Evolutionary conservation across 2,888 invertebrate species (phyloP).

Genomic region (Hirtodrosophila confusa): DNA sequence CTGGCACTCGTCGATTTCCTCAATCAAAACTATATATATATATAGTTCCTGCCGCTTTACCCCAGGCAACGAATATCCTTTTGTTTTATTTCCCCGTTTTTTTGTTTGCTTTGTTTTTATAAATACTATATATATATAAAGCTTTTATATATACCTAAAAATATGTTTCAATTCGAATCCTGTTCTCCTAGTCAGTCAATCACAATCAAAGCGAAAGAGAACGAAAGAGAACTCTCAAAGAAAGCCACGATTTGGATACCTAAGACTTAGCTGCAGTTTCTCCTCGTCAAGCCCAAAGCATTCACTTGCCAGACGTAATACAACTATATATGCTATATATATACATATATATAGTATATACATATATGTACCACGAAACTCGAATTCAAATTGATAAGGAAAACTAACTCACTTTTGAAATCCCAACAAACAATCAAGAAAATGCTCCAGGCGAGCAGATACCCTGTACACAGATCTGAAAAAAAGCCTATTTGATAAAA

Average conservation of each 20-base stretch:
- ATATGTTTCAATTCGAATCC: too few species aligned
- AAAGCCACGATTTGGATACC: conserved; percentile 25
- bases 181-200: conserved; percentile 12
- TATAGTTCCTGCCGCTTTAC: conserved; percentile 36
- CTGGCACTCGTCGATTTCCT: too few species aligned
- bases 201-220: conserved; percentile 13
- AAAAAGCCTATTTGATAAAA: too few species aligned
- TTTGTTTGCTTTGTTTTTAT: background rate
- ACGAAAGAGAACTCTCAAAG: conserved; percentile 4
- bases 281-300: background rate
- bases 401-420: too few species aligned
- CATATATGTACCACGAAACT: background rate
- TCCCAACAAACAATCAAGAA: too few species aligned
- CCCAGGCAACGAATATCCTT: conserved; percentile 22
- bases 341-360: background rate
- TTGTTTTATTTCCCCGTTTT: background rate
- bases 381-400: background rate
- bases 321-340: background rate
- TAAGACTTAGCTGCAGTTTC: background rate
- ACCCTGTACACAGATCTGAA: background rate
- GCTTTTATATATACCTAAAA: conserved; percentile 1
- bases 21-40: background rate
- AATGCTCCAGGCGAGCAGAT: background rate
- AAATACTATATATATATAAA: too few species aligned
- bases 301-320: background rate